These are phyloP conservation scores for Craseonycteris thonglongyai DNA, from an alignment of 2,113 vertebrate species.

Conservation along the genomic window DNA sequence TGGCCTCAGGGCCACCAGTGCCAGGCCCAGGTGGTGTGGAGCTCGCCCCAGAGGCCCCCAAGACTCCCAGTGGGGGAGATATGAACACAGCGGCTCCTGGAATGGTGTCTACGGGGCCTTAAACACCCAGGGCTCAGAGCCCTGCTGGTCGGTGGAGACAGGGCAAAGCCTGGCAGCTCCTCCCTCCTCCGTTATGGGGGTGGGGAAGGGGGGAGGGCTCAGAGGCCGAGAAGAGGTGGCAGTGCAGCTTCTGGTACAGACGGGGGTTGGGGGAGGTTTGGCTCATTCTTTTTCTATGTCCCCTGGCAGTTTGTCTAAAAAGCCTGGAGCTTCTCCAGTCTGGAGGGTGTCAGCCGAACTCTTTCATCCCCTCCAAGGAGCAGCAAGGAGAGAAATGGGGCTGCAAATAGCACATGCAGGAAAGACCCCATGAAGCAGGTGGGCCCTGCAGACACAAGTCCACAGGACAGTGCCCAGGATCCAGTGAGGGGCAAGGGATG, in stretches of 20 bases:
- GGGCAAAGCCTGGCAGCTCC: accelerated
- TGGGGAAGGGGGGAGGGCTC: too few species aligned
- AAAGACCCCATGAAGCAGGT: not conserved
- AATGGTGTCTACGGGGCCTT: not conserved
- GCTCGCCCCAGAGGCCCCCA: not conserved
- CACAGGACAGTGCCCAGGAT: not conserved
- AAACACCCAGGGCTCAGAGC: not conserved
- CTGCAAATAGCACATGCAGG: too few species aligned
- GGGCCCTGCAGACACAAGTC: not conserved
- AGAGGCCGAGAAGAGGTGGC: not conserved
- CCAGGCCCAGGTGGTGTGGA: not conserved
- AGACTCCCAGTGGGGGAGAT: not conserved
- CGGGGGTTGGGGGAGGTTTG: accelerated
- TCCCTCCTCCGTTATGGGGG: too few species aligned
- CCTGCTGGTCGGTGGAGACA: not conserved
- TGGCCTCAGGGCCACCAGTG: not conserved
- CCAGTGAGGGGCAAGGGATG: not conserved
- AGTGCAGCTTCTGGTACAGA: not conserved
- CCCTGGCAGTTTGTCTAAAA: not conserved
- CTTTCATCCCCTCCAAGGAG: too few species aligned
- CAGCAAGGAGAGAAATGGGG: not conserved
- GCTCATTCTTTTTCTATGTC: not conserved
- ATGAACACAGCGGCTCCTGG: not conserved
- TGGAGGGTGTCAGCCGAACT: not conserved
- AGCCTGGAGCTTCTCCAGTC: not conserved